Base-by-base conservation (phyloP, 2,888 invertebrate genomes). In the Drosophila tripunctata region DNA sequence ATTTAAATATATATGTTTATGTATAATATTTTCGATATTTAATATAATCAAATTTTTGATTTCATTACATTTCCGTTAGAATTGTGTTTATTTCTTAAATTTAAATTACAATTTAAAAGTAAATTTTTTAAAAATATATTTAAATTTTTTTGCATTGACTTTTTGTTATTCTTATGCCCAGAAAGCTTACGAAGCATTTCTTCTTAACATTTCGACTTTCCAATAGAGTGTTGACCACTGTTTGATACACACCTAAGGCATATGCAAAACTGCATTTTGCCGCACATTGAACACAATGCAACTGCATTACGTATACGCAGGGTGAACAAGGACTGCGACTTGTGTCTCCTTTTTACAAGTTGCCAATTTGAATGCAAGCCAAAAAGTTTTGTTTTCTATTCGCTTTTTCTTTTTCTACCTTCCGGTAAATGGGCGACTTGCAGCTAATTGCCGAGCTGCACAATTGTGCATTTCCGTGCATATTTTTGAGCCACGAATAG, bases 391-490 rank as follows among this genome's bases (percentile, higher is more conserved):
- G 24, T 58, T 43, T 33, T 57, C 57, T 66, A 12, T 54, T 66
- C 43, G 30, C 24, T 40, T 51, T 31, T 44, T 50, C 45, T 40
- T 47, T 22, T 45, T 50, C 45, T 54, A 47, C 48, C 66, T 76
- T 86, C 84, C 87, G 74, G 80, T 33, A 56, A 48, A 68, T 60
- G 70, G 76, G 57, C 63, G 57, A 80, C 67, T 50, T 87, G 75
- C 83, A 81, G 79, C 89, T 90, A 89, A 89, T 89, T 89, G 89
- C 71, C 77, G 82, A 87, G 87, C 77, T 89, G 89, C 89, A 89
- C 89, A 89, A 89, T 89, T 89, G 89, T 90, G 90, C 89, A 90
- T 86, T 90, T 89, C 89, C 89, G 88, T 88, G 82, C 87, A 89
- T 89, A 90, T 90, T 90, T 88, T 87, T 68, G 67, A 60, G 57